Evolutionary conservation across 1,140 invertebrate genomes (phyloP), one percentile per base, ranked within the genome.

Genomic region (Drosophila insularis): DNA sequence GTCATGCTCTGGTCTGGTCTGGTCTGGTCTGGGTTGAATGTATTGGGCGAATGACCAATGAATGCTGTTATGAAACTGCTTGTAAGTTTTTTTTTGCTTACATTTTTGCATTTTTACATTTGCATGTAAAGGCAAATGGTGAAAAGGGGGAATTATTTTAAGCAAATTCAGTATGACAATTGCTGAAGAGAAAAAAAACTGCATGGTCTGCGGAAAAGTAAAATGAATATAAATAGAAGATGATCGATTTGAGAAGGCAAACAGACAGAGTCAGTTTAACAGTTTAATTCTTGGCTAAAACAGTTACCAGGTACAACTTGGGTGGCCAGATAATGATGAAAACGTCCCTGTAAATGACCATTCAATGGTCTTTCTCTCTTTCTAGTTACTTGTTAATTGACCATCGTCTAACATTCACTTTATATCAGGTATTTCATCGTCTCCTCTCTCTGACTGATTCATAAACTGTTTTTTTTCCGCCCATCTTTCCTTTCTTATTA

Each of bases 161-260:
- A 58, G 61, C 50, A 59, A 78, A 78, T 76, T 14, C 67, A 8
- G 56, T 39, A 23, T 32, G 66, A 63, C 68, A 72, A 71, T 58
- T 55, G 62, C 39, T 40, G 32, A n/a, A 13, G 5, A 32, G 11
- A 31, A 14, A 2, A 5, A n/a, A 13, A 23, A 7, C 8, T 46
- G 14, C 6, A 50, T n/a, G 39, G 23, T 19, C 59, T 70, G 59
- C 39, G 37, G 27, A 66, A 74, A 37, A 23, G 21, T 31, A 10
- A 13, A 62, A 14, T 35, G 19, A 8, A 61, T 21, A 50, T 50
- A 50, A 50, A 21, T 50, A 50, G 43, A 50, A 50, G 10, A 50
- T 50, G 43, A 50, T 50, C 43, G 43, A 50, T 50, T 50, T 50
- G 43, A 17, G 17, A 19, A 50, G 17, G 4, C 19, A 50, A 21